These are phyloP conservation scores for Drosophila kepulauana DNA, from an alignment of 1,140 invertebrate species.

Conservation along the genomic window DNA sequence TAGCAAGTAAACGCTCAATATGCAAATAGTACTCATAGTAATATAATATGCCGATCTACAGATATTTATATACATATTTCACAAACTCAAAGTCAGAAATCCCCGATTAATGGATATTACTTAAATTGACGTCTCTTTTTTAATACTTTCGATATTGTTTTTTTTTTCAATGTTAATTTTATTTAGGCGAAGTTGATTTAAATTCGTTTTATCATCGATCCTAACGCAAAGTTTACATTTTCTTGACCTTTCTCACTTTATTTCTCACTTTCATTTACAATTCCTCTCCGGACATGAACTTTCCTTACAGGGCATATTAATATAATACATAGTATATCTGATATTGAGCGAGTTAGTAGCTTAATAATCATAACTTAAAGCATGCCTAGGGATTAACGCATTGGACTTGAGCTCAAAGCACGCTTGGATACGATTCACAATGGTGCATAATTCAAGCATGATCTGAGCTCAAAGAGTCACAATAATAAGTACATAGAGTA, in stretches of 20 bases:
- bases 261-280: too few species aligned
- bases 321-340: constrained; percentile 2
- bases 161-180: too few species aligned
- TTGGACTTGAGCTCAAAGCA: constrained; percentile 15
- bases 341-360: constrained; percentile 42
- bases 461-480: constrained; percentile 16
- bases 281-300: too few species aligned
- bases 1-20: constrained; percentile 27
- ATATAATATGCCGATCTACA: neutral
- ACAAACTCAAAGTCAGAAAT: too few species aligned
- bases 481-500: constrained; percentile 7
- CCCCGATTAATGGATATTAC: too few species aligned
- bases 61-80: too few species aligned
- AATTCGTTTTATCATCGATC: too few species aligned
- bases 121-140: too few species aligned
- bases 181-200: too few species aligned
- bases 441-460: neutral
- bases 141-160: too few species aligned
- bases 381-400: constrained; percentile 51
- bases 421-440: neutral
- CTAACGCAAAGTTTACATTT: too few species aligned
- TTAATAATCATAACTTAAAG: constrained; percentile 41
- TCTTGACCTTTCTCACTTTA: too few species aligned
- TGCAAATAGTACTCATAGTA: constrained; percentile 10
- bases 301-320: neutral